These are phyloP conservation scores for Jordanella pulchra DNA, from an alignment of 2,797 vertebrate species.

Conservation along the genomic window DNA sequence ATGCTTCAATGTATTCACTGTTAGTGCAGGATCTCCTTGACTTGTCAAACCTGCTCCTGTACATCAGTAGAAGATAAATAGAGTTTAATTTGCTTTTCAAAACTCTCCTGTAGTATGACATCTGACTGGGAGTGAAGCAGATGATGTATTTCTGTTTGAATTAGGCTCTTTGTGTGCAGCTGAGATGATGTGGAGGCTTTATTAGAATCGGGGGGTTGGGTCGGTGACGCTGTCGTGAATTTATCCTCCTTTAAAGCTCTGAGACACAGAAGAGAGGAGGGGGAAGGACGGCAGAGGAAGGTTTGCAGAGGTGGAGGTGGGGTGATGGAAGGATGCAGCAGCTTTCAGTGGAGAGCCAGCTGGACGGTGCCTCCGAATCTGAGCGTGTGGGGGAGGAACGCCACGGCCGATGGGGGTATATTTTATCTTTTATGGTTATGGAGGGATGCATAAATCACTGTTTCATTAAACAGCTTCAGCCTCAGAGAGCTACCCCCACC, in stretches of 20 bases:
- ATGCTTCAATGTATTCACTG: neutral
- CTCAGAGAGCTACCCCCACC: constrained; percentile 33
- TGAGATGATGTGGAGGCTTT: constrained; percentile 50
- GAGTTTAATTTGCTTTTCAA: neutral
- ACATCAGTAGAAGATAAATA: constrained; percentile 11
- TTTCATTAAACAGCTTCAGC: constrained; percentile 74
- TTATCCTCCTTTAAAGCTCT: constrained; percentile 62
- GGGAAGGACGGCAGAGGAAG: constrained; percentile 35
- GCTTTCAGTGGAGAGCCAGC: constrained; percentile 36
- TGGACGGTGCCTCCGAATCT: constrained; percentile 9
- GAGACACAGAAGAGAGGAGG: constrained; percentile 10
- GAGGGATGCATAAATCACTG: constrained; percentile 76
- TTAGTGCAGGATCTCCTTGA: neutral
- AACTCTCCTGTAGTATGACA: neutral
- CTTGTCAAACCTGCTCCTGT: constrained; percentile 16
- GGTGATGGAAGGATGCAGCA: constrained; percentile 35
- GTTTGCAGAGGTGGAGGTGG: constrained; percentile 55
- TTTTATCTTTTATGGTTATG: constrained; percentile 76
- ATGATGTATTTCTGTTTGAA: neutral
- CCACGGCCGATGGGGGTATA: constrained; percentile 59
- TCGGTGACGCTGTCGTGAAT: constrained; percentile 54
- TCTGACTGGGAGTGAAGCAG: neutral
- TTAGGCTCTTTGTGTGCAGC: constrained; percentile 51
- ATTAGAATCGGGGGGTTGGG: constrained; percentile 67
- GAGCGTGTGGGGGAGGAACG: constrained; percentile 43